phyloP scores from a whole-genome alignment of 2,888 invertebrate species.

The Drosophila limbata region DNA sequence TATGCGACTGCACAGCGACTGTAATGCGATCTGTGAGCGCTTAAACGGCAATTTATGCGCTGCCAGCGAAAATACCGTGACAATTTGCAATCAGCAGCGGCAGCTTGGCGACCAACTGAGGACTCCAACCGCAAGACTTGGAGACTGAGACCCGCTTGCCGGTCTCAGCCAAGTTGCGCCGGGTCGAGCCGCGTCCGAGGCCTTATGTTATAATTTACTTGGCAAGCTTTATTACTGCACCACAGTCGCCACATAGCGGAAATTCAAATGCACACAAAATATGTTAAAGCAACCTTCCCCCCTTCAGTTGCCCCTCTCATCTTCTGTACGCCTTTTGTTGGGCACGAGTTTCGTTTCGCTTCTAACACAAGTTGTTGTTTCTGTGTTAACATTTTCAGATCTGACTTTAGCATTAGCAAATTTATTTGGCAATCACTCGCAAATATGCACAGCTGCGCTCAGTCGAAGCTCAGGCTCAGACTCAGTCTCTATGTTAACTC shows the following conservation, averaged over 20 bases:
- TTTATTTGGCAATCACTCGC: slow-evolving; percentile 73
- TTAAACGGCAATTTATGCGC: slow-evolving; percentile 80
- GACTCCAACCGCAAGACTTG: slow-evolving; percentile 11
- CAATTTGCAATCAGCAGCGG: slow-evolving; percentile 78
- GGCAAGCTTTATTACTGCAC: slow-evolving; percentile 70
- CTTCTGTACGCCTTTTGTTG: slow-evolving; percentile 56
- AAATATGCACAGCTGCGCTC: slow-evolving; percentile 75
- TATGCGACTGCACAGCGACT: slow-evolving; percentile 39
- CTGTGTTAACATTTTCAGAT: slow-evolving; percentile 30
- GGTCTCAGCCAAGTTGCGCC: slow-evolving; percentile 7
- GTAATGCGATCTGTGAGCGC: slow-evolving; percentile 62
- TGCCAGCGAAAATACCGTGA: slow-evolving; percentile 78
- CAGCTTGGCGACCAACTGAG: slow-evolving; percentile 20
- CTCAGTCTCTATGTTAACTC: not conserved
- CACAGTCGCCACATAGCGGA: slow-evolving; percentile 68
- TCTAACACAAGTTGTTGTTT: slow-evolving; percentile 60
- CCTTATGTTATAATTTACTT: slow-evolving; percentile 78
- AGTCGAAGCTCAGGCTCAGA: not conserved
- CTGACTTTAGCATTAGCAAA: slow-evolving; percentile 46
- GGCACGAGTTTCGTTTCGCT: slow-evolving; percentile 68
- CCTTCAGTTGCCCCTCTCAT: not conserved
- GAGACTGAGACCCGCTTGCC: slow-evolving; percentile 4
- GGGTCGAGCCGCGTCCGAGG: slow-evolving; percentile 33
- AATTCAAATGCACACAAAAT: slow-evolving; percentile 79
- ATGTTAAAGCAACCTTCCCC: slow-evolving; percentile 55